These are phyloP conservation scores for Dissostichus mawsoni DNA, from an alignment of 2,113 vertebrate genomes.

Conservation along the genomic window DNA sequence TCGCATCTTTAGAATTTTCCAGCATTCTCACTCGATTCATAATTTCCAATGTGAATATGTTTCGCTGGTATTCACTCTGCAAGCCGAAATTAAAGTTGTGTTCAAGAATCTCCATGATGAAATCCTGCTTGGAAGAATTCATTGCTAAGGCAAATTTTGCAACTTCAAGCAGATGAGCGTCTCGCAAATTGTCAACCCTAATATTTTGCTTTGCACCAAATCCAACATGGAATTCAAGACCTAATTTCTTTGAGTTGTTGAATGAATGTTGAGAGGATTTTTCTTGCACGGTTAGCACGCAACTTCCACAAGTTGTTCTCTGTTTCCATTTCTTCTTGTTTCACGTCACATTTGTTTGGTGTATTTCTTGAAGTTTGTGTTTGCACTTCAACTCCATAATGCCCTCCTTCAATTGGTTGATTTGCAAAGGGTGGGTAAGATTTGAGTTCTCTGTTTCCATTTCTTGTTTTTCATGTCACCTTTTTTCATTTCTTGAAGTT, in stretches of 20 bases:
- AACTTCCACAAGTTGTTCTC: slow-evolving; percentile 40
- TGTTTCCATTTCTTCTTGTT: background rate
- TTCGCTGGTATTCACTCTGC: background rate
- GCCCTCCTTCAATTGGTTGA: background rate
- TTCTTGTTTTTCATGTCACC: too few relatives aligned
- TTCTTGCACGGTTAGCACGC: slow-evolving; percentile 28
- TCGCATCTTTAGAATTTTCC: background rate
- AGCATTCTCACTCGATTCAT: too few relatives aligned
- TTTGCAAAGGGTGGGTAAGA: too few relatives aligned
- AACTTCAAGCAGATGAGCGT: slow-evolving; percentile 8
- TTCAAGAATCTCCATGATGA: slow-evolving; percentile 39
- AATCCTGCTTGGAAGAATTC: slow-evolving; percentile 41
- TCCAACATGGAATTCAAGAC: slow-evolving; percentile 12
- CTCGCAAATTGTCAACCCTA: background rate
- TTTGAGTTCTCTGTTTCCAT: too few relatives aligned
- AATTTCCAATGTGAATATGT: too few relatives aligned
- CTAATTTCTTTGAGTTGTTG: accelerated
- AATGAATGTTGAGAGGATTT: slow-evolving; percentile 23
- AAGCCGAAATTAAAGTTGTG: slow-evolving; percentile 54
- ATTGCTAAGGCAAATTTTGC: slow-evolving; percentile 39
- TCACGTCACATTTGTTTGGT: background rate
- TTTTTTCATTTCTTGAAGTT: too few relatives aligned
- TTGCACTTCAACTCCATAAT: background rate
- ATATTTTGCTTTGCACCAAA: slow-evolving; percentile 35
- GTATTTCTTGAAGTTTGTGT: background rate